phyloP scores from a whole-genome alignment of 2,797 vertebrate genomes.

The Spatula versicolor region DNA sequence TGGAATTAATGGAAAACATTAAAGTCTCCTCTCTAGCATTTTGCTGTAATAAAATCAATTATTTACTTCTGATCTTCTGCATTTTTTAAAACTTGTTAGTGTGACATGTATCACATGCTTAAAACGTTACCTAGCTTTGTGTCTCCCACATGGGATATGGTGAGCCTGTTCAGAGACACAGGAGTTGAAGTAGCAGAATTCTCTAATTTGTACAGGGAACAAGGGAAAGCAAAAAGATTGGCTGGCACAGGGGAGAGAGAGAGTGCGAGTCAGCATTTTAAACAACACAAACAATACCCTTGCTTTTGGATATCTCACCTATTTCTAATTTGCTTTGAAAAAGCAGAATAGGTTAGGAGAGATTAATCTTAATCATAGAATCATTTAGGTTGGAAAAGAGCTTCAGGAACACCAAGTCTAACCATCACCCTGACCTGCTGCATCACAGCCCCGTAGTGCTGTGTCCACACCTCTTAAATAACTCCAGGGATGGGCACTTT shows the following conservation, averaged over 20 bases:
- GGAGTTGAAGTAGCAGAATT: not conserved
- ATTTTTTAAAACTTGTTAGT: not conserved
- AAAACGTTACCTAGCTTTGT: not conserved
- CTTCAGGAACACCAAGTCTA: not conserved
- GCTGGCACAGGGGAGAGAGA: not conserved
- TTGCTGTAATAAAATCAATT: not conserved
- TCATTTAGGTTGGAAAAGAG: not conserved
- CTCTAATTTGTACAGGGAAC: not conserved
- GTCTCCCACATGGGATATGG: not conserved
- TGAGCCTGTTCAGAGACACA: not conserved
- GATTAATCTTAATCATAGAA: not conserved
- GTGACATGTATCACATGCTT: fast-evolving
- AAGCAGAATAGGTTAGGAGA: not conserved
- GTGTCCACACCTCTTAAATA: not conserved
- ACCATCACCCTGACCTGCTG: not conserved
- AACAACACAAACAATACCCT: not conserved
- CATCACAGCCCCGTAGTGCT: not conserved
- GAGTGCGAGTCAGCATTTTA: not conserved
- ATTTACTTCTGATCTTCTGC: not conserved
- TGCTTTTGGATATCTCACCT: not conserved
- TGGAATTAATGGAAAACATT: not conserved
- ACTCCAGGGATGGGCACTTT: not conserved
- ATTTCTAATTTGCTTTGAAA: not conserved
- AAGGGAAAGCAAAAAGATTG: not conserved
- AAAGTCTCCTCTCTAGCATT: not conserved